Base-by-base conservation (phyloP, 1,140 invertebrate genomes). In the Hestina assimilis region DNA sequence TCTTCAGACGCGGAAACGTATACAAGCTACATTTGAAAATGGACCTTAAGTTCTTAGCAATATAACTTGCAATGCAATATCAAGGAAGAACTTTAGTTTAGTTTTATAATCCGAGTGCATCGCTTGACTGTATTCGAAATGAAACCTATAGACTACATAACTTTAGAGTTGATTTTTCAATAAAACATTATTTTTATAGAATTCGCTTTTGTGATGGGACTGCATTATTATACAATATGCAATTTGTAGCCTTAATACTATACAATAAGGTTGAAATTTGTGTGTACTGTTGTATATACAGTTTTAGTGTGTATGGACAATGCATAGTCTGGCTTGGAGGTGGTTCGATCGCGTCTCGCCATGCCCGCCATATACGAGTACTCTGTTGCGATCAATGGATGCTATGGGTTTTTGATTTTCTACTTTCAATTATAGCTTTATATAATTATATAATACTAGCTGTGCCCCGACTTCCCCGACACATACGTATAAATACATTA, bases 271-370 rank as follows among this genome's bases (percentile, higher is more conserved):
- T 54, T 54, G 20, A 54, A 40, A 43, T 43, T 60, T 1, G 1
- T 12, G 4, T 29, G 52, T 6, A 24, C 1, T 0, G 11, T 42
- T 12, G 35, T 21, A 23, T 24, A 48, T 57, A 42, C 12, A 29
- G 24, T 5, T 57, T 48, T 47, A 40, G 31, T 15, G 28, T 46
- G 24, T 59, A 42, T 38, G 40, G 28, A 58, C 48, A 53, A 53
- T 59, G 50, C 57, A 59, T 42, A 47, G 55, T 63, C 61, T 63
- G 61, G 28, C 35, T 51, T 24, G 51, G 57, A 59, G 57, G 41
- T 48, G 46, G 46, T 63, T 63, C 56, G 61, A 59, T 63, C 60
- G 38, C 17, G 20, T 29, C 46, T 20, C 23, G 38, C 41, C 47
- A 31, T 15, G 28, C 41, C 14, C 55, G 46, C 48, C 45, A 28